Evolutionary conservation across 2,797 vertebrate species (phyloP), one percentile per base, ranked within the genome.

Genomic region (Betta splendens): DNA sequence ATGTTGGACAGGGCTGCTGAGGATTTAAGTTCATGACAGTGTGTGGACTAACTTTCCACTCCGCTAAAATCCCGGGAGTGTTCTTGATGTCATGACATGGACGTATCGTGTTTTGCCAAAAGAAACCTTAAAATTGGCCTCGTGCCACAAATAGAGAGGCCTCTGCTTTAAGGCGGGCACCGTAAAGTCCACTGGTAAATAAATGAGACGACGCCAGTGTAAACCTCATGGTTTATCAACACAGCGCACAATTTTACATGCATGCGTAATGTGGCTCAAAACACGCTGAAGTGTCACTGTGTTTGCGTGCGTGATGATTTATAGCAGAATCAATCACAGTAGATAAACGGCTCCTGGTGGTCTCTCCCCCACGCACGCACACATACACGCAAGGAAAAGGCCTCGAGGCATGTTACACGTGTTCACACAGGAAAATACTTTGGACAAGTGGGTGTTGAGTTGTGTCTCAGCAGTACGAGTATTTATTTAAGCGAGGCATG

Each of bases 391-490:
- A 81, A 67, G n/a, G n/a, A n/a, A 49, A 64, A 59, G 77, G 84
- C 83, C 85, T 64, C 15, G 32, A 85, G 80, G 75, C 83, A 72
- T 69, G 75, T 77, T 81, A 66, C 84, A 89, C 81, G 76, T 84
- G 86, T 84, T 84, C 80, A 78, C 80, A 61, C 78, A 45, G 59
- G 63, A 70, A 81, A 72, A 77, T 36, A 66, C 58, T 63, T 60
- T 67, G 45, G 61, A 72, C 63, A 65, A 69, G 79, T 82, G 78
- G 47, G 69, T 71, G 72, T 72, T 84, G 13, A 64, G 25, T 16
- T 18, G 36, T 47, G 69, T 45, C 46, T 35, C 40, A 37, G 15
- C 23, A 11, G 29, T 33, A 38, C 52, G 61, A 12, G 50, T 60
- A 31, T 52, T 46, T 40, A 40, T 58, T 51, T 26, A 50, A 36